Base-by-base conservation (phyloP, 1,140 invertebrate species). In the Philaenus spumarius region DNA sequence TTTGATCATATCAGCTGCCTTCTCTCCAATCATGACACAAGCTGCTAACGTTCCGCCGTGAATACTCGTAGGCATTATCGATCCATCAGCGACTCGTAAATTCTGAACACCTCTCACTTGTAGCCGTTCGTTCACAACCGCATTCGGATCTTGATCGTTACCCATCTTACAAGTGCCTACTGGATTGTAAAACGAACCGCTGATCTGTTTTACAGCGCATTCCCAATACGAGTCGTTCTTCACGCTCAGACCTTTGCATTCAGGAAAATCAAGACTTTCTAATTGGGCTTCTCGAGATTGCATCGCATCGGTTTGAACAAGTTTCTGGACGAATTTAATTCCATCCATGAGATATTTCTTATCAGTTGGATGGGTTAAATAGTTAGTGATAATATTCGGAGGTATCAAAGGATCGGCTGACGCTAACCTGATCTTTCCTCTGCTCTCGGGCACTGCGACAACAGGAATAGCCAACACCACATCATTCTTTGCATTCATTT, bases 341-440 rank as follows among this genome's bases (percentile, higher is more conserved):
- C 51, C 51, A 65, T 72, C 72, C 67, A 89, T 80, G 69, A 90
- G 70, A 34, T 82, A 70, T 61, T 81, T 77, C 6, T 88, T 71
- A 65, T 90, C 89, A 2, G 78, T 68, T 0, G 81, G 80, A 70
- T 87, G 73, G 0, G 79, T 70, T 40, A 86, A 85, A 67, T 91
- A 93, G 66, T 89, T 88, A 1, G 90, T 86, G 68, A 87, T 83
- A 37, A 95, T 90, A 3, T 80, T 68, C 0, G 93, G 92, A 64
- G 85, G 78, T 0, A 82, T 77, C 14, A 75, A 71, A 0, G 89
- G 85, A 69, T 93, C 77, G 0, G 71, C 69, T 11, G 80, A 81
- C 35, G 66, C 70, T 1, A 93, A 64, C 58, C 80, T 76, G 2
- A 93, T 70, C 45, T 75, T 78, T 12, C 90, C 90, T 46, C 76